Conservation (phyloP, 1,140 invertebrate species). For the Dreissena rostriformis region DNA sequence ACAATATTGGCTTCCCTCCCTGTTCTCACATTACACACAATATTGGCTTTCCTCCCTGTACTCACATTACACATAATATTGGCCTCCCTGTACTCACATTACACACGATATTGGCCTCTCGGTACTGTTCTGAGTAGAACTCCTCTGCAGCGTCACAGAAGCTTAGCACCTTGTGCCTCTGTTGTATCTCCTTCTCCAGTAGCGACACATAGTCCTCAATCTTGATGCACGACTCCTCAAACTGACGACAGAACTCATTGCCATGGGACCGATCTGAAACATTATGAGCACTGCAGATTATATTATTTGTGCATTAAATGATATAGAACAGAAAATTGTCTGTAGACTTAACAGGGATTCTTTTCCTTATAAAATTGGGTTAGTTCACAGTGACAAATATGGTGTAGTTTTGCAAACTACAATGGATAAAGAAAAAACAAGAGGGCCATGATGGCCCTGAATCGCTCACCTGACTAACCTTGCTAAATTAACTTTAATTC, state of each 20-base stretch:
- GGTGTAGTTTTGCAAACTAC: no score
- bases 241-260: slow-evolving; percentile 93
- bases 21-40: slow-evolving; percentile 94
- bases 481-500: no score
- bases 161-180: slow-evolving; percentile 88
- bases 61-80: slow-evolving; percentile 96
- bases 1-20: slow-evolving; percentile 96
- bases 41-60: slow-evolving; percentile 94
- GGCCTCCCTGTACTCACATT: slow-evolving; percentile 93
- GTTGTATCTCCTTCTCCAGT: slow-evolving; percentile 90
- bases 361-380: no score
- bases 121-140: slow-evolving; percentile 93
- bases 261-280: slow-evolving; percentile 89
- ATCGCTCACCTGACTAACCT: no score
- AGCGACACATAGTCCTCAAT: slow-evolving; percentile 91
- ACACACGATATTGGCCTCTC: slow-evolving; percentile 95
- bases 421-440: no score
- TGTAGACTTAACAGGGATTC: no score
- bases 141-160: slow-evolving; percentile 90
- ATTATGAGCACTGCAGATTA: no score
- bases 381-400: no score
- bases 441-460: no score
- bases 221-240: slow-evolving; percentile 90
- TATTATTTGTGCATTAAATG: no score
- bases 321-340: no score